A percentile compares a stretch with the other conserved stretches of the same genome.
Evolutionary conservation across 2,797 vertebrate species (phyloP).

Genomic region (Centropyge bicolor): DNA sequence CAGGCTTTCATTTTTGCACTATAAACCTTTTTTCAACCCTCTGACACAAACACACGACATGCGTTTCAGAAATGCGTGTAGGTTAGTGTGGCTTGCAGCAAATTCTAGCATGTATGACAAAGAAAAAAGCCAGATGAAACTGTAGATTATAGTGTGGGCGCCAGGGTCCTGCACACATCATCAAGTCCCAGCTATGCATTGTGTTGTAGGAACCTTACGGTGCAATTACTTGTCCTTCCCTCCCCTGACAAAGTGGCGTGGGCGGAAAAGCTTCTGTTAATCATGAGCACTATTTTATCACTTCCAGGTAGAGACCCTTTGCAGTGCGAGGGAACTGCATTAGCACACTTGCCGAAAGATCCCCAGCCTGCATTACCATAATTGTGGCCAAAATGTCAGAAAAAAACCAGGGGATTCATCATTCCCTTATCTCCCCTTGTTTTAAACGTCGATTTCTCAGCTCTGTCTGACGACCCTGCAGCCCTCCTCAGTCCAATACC

Average conservation of each 20-base stretch:
- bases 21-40: background rate
- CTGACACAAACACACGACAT: conserved; percentile 8
- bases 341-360: conserved; percentile 71
- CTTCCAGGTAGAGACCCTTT: conserved; percentile 72
- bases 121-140: conserved; percentile 32
- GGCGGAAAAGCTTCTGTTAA: conserved; percentile 81
- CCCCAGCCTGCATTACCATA: conserved; percentile 71
- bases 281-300: conserved; percentile 79
- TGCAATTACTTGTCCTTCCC: conserved; percentile 79
- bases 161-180: conserved; percentile 69
- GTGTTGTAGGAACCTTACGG: conserved; percentile 79
- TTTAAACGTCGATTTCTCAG: conserved; percentile 60
- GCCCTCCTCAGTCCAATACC: conserved; percentile 40
- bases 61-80: conserved; percentile 13
- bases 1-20: conserved; percentile 3
- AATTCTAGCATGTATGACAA: conserved; percentile 17
- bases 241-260: conserved; percentile 77
- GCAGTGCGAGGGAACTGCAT: conserved; percentile 67
- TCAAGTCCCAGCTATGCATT: conserved; percentile 71
- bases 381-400: conserved; percentile 76
- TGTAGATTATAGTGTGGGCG: conserved; percentile 74
- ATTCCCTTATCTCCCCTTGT: conserved; percentile 50
- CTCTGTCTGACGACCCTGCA: conserved; percentile 48
- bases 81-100: conserved; percentile 31
- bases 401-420: conserved; percentile 63